Evolutionary conservation across 2,888 invertebrate genomes (phyloP).

Genomic region (Drosophila infuscata): DNA sequence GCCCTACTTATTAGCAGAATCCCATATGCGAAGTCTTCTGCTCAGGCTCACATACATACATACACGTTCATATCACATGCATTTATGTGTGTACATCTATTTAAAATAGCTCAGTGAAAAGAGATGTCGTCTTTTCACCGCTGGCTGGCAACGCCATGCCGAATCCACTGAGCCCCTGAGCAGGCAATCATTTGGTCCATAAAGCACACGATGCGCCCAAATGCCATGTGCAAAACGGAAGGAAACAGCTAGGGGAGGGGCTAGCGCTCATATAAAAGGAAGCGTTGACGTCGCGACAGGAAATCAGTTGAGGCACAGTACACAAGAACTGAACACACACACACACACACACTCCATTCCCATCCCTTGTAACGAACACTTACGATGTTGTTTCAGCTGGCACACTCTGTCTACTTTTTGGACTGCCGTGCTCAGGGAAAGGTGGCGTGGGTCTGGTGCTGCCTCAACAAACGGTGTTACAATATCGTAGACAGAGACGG

Average conservation of each 20-base stretch:
- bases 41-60: neutral
- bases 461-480: too few species aligned
- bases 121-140: conserved; percentile 46
- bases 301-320: conserved; percentile 58
- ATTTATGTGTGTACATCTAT: conserved; percentile 12
- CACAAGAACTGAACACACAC: conserved; percentile 26
- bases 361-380: too few species aligned
- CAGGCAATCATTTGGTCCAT: conserved; percentile 74
- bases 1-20: conserved; percentile 51
- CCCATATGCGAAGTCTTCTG: conserved; percentile 6
- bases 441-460: too few species aligned
- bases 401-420: too few species aligned
- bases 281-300: conserved; percentile 61
- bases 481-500: too few species aligned
- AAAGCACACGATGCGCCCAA: conserved; percentile 71
- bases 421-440: too few species aligned
- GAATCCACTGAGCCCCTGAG: conserved; percentile 62
- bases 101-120: conserved; percentile 34
- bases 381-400: too few species aligned
- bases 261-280: conserved; percentile 52
- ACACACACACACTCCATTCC: neutral
- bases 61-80: neutral
- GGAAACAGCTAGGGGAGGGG: neutral
- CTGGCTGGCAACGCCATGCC: conserved; percentile 39
- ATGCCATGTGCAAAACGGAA: conserved; percentile 64